These are phyloP conservation scores for Gambelia wislizenii DNA, from an alignment of 2,797 vertebrate genomes.

Conservation along the genomic window DNA sequence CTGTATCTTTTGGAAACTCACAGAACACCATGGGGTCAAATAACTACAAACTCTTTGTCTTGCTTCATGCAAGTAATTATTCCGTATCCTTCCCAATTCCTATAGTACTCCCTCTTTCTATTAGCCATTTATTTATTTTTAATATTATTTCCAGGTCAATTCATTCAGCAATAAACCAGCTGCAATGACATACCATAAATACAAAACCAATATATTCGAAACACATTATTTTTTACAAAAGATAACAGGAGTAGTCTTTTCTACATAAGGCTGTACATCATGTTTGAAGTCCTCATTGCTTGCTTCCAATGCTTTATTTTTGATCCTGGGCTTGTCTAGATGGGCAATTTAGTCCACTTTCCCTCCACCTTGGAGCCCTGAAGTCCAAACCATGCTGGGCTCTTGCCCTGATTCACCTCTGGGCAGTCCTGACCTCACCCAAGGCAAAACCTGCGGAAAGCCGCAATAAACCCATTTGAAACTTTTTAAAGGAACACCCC, in stretches of 20 bases:
- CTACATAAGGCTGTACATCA: too few relatives aligned
- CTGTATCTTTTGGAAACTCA: not conserved
- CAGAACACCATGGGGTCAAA: not conserved
- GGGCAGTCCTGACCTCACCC: too few relatives aligned
- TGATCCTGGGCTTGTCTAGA: too few relatives aligned
- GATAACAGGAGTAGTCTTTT: not conserved
- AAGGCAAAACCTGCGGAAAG: too few relatives aligned
- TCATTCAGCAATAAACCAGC: not conserved
- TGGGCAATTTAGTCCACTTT: too few relatives aligned
- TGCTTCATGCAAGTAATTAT: not conserved
- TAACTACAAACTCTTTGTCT: not conserved
- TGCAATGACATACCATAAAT: not conserved
- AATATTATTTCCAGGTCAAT: not conserved
- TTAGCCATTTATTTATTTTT: not conserved
- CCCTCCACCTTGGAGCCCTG: too few relatives aligned
- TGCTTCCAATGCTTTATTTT: too few relatives aligned
- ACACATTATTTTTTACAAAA: not conserved
- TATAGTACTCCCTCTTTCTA: not conserved
- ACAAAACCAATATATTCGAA: not conserved
- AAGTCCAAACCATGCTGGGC: too few relatives aligned
- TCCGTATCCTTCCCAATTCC: not conserved
- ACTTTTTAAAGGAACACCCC: too few relatives aligned
- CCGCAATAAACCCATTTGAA: too few relatives aligned
- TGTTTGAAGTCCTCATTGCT: too few relatives aligned
- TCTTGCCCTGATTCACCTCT: too few relatives aligned